Evolutionary conservation across 1,140 invertebrate species (phyloP).

Genomic region (Conus betulinus): DNA sequence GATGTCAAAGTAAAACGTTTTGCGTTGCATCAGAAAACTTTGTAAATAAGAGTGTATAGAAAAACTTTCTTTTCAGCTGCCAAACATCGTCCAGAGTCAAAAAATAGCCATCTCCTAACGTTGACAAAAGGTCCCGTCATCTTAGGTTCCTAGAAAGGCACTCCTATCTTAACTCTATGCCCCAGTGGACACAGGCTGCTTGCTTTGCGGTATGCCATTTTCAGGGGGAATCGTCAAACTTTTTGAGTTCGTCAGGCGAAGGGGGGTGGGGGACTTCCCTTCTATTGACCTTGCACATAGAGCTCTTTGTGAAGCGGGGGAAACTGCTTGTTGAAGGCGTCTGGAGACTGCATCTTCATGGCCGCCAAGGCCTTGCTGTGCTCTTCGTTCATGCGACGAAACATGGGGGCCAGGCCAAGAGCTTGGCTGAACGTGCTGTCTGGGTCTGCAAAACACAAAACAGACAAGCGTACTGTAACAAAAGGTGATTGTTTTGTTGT

Average conservation of each 20-base stretch:
- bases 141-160: background rate
- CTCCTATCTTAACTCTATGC: background rate
- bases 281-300: background rate
- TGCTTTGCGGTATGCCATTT: background rate
- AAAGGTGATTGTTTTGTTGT: background rate
- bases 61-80: background rate
- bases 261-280: background rate
- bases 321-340: constrained; percentile 57
- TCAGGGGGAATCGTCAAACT: no score
- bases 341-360: constrained; percentile 68
- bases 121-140: background rate
- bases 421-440: constrained; percentile 60
- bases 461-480: background rate
- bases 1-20: background rate
- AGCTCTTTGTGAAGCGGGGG: constrained; percentile 66
- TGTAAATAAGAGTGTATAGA: background rate
- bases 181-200: background rate
- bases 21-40: background rate
- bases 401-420: constrained; percentile 59
- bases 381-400: constrained; percentile 64
- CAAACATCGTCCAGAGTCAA: background rate
- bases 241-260: background rate
- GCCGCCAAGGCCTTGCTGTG: constrained; percentile 65
- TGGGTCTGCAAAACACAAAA: constrained; percentile 54
- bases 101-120: background rate